A percentile compares a stretch with the other conserved stretches of the same genome.
Conservation (phyloP, 2,888 invertebrate species). For the Unio delphinus region DNA sequence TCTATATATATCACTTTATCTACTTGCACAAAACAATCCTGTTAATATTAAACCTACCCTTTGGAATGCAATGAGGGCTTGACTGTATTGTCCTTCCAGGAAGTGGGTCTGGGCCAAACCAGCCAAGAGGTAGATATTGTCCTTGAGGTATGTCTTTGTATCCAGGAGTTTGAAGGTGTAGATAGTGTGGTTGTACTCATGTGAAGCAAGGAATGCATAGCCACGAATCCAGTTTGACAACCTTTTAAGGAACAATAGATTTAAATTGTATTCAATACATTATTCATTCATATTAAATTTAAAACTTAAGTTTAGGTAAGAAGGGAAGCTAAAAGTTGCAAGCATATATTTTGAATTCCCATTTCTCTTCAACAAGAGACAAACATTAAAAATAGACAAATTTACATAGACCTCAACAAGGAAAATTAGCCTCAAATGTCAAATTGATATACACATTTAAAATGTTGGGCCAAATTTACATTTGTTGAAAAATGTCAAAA, state of each 20-base stretch:
- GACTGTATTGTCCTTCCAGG: constrained; percentile 80
- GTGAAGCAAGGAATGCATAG: constrained; percentile 77
- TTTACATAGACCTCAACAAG: no score
- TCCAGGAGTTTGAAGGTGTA: constrained; percentile 79
- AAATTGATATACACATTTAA: no score
- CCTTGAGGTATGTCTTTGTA: constrained; percentile 74
- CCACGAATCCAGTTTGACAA: constrained; percentile 73
- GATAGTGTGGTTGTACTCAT: constrained; percentile 81
- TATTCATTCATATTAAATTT: background rate
- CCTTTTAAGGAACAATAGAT: constrained; percentile 56
- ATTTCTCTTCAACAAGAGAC: no score
- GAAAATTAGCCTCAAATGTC: no score
- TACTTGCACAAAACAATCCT: no score
- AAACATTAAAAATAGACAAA: no score
- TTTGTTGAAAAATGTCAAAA: no score
- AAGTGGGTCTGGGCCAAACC: constrained; percentile 83
- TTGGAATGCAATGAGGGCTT: constrained; percentile 75
- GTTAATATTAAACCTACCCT: constrained; percentile 61
- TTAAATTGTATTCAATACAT: background rate
- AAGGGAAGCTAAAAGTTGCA: background rate
- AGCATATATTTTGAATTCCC: no score
- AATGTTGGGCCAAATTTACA: no score
- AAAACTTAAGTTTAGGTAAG: constrained; percentile 6
- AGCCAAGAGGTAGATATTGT: constrained; percentile 80
- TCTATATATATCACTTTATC: no score